A percentile compares a stretch with the other conserved stretches of the same genome.
Conservation (phyloP, 2,797 vertebrate genomes). For the Sebastes glaucus region DNA sequence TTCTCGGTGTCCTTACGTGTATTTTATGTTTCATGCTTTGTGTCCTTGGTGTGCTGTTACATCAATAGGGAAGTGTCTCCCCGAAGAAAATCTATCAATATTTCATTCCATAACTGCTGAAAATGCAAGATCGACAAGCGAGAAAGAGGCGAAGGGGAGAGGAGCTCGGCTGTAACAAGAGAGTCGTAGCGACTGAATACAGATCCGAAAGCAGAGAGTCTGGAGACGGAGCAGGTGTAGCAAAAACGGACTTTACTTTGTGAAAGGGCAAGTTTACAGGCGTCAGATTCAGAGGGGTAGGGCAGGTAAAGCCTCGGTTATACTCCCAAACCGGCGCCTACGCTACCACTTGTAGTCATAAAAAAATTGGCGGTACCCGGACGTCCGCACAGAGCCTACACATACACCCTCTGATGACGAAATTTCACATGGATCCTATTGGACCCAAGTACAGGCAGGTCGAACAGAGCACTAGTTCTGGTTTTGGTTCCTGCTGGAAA, state of each 20-base stretch:
- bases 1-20: conserved; percentile 29
- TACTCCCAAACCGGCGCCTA: too few relatives aligned
- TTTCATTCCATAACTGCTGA: conserved; percentile 62
- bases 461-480: background rate
- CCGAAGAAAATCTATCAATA: conserved; percentile 58
- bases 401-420: too few relatives aligned
- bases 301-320: too few relatives aligned
- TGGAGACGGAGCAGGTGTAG: conserved; percentile 7
- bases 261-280: conserved; percentile 3
- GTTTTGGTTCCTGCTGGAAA: background rate
- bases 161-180: conserved; percentile 14
- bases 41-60: conserved; percentile 55
- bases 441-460: background rate
- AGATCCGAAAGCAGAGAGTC: conserved; percentile 22
- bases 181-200: conserved; percentile 23
- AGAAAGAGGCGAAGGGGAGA: conserved; percentile 16
- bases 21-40: conserved; percentile 62
- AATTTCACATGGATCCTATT: too few relatives aligned
- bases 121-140: conserved; percentile 38
- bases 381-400: too few relatives aligned
- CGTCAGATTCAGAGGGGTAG: background rate
- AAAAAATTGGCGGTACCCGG: too few relatives aligned
- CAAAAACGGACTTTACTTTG: background rate
- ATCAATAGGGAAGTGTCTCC: conserved; percentile 48
- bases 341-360: too few relatives aligned